Evolutionary conservation across 2,797 vertebrate species (phyloP).

Genomic region (Crenichthys baileyi): DNA sequence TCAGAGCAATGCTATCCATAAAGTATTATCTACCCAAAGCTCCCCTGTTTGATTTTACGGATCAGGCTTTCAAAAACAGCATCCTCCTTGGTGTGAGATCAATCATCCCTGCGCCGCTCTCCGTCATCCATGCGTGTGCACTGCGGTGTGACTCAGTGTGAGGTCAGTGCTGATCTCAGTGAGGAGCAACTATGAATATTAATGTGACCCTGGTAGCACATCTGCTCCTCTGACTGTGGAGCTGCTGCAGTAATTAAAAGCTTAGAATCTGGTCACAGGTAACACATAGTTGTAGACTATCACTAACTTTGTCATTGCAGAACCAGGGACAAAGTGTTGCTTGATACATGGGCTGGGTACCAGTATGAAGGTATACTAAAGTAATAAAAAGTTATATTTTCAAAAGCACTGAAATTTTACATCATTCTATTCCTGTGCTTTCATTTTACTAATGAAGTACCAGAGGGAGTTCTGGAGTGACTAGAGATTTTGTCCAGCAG

Average conservation of each 20-base stretch:
- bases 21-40: not conserved
- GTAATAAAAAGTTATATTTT: not conserved
- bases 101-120: constrained; percentile 39
- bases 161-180: constrained; percentile 61
- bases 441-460: not conserved
- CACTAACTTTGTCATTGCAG: constrained; percentile 11
- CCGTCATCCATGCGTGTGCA: constrained; percentile 24
- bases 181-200: constrained; percentile 56
- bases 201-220: constrained; percentile 46
- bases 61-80: constrained; percentile 45
- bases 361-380: too few species aligned
- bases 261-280: constrained; percentile 10
- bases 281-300: not conserved
- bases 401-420: not conserved
- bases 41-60: constrained; percentile 44
- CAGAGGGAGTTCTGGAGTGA: not conserved
- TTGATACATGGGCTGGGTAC: too few species aligned
- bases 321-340: not conserved
- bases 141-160: constrained; percentile 47
- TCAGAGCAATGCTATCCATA: not conserved
- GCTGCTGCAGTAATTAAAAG: constrained; percentile 22
- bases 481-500: not conserved
- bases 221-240: constrained; percentile 48
- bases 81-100: constrained; percentile 50
- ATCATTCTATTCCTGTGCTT: not conserved